phyloP scores from a whole-genome alignment of 1,140 invertebrate genomes.

The Caenorhabditis inopinata region DNA sequence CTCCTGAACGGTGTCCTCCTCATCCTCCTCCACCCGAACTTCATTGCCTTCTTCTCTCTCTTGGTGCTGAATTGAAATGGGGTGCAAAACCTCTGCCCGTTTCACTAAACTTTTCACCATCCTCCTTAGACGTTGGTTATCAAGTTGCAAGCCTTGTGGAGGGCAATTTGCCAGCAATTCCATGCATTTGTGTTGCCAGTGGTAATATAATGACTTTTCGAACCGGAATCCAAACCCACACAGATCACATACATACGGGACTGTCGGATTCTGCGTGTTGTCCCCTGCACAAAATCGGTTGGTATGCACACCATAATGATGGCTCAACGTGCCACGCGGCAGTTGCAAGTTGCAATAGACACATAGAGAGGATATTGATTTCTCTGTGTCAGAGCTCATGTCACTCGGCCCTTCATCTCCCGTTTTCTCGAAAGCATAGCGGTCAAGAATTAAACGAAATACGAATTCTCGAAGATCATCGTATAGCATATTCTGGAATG shows the following conservation, averaged over 20 bases:
- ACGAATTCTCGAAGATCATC: not conserved
- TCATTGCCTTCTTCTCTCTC: not conserved
- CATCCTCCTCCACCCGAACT: not conserved
- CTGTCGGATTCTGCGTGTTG: not conserved
- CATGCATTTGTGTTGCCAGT: not conserved
- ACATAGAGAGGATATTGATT: not conserved
- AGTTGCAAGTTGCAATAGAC: not conserved
- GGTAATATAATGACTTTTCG: not conserved
- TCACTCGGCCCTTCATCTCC: not conserved
- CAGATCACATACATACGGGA: not conserved
- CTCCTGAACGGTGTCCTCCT: not conserved
- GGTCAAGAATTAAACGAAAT: constrained; percentile 1
- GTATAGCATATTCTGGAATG: not conserved
- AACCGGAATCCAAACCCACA: not conserved
- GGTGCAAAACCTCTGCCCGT: not conserved
- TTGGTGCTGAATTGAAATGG: not conserved
- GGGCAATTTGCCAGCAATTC: not conserved
- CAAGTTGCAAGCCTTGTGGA: not conserved
- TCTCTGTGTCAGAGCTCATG: not conserved
- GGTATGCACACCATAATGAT: not conserved
- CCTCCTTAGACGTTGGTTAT: not conserved
- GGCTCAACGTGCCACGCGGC: not conserved
- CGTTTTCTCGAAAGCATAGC: not conserved
- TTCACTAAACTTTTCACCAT: not conserved
- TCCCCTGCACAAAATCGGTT: not conserved